Evolutionary conservation across 2,888 invertebrate genomes (phyloP).

Genomic region (Itoplectis maculator): DNA sequence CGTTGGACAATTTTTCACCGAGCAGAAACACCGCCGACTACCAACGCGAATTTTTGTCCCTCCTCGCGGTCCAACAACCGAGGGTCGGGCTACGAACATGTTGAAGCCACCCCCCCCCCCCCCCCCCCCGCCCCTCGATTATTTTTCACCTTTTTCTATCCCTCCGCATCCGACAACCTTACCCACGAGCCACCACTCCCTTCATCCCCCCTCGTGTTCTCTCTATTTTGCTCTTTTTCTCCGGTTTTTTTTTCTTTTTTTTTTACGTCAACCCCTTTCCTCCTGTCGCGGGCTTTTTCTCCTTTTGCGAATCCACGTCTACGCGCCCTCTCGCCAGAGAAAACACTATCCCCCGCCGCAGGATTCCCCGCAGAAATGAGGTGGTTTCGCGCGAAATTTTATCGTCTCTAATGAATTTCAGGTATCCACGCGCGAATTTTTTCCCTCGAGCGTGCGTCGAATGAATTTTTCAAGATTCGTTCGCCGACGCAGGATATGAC

Average conservation of each 20-base stretch:
- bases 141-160: slow-evolving; percentile 47
- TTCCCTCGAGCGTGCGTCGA: too few relatives aligned
- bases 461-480: too few relatives aligned
- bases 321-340: slow-evolving; percentile 14
- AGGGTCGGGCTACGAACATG: slow-evolving; percentile 18
- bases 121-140: too few relatives aligned
- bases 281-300: slow-evolving; percentile 44
- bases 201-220: slow-evolving; percentile 28
- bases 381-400: background rate
- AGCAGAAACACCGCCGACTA: slow-evolving; percentile 29
- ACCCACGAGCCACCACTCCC: slow-evolving; percentile 15
- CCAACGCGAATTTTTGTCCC: slow-evolving; percentile 52
- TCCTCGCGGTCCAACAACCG: slow-evolving; percentile 44
- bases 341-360: slow-evolving; percentile 1
- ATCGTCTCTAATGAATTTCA: slow-evolving; percentile 13
- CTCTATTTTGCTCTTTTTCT: slow-evolving; percentile 7
- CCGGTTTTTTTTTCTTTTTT: background rate
- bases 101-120: too few relatives aligned
- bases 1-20: slow-evolving; percentile 48
- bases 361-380: background rate
- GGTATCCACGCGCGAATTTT: background rate
- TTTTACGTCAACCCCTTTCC: slow-evolving; percentile 12
- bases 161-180: slow-evolving; percentile 20
- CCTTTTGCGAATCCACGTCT: slow-evolving; percentile 36
- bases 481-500: too few relatives aligned